Evolutionary conservation across 2,888 invertebrate species (phyloP), one percentile per base, ranked within the genome.

Genomic region (Zygaena filipendulae): DNA sequence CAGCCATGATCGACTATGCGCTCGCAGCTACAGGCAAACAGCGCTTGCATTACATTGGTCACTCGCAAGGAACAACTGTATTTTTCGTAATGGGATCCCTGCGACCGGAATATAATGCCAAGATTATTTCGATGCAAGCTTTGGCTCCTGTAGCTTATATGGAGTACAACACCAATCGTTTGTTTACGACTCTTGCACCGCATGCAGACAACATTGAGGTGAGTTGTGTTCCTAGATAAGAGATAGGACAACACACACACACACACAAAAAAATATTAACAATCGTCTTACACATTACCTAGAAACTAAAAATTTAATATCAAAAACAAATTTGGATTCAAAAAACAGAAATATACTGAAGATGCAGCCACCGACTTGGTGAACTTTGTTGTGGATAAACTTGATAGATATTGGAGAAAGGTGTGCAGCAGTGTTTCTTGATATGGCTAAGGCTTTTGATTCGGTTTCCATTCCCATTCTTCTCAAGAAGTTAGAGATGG

Each of bases 1-100:
- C 95, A 1, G 84, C 90, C 0, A 88, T 87, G 75, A 87, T 97
- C 23, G 89, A 95, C 52, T 85, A 87, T 47, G 77, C 87, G n/a
- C 60, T 88, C 1, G 46, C 54, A 0, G 27, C 42, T 2, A 88
- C 91, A 0, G 81, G 82, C 0, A 70, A 81, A 13, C 40, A 79
- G 1, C 69, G 84, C 27, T 47, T 95, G 0, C 87, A 88, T 46
- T 94, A 92, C 52, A 66, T 90, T 2, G 95, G 94, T 0, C 91
- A 93, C 54, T 94, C 92, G 0, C 87, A 87, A 59, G 77, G 77
- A 2, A 86, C 87, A 0, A 87, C 88, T 0, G 48, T 69, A 1
- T 89, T 87, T 53, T 90, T 82, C 50, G 86, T 88, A 0, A 82
- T 88, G 85, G 72, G 77, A 9, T 82, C 86, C 1, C 67, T 83